Evolutionary conservation across 2,797 vertebrate genomes (phyloP), one percentile per base, ranked within the genome.

Genomic region (Dallia pectoralis): DNA sequence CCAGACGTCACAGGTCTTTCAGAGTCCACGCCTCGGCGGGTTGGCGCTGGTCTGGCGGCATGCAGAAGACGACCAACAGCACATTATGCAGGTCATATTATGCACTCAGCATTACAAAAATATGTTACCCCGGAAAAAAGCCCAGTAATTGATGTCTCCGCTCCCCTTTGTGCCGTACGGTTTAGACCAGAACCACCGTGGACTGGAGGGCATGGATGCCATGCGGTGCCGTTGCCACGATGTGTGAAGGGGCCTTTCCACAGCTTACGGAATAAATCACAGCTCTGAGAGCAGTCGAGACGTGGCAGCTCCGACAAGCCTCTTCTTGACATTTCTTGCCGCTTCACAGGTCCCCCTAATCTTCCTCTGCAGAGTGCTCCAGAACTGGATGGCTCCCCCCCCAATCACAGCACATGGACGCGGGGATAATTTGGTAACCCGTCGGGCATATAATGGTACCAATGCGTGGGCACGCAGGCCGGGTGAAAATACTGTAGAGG

Each of bases 291-390:
- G 25, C 32, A 61, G 71, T 33, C 48, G 67, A 70, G 49, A 61
- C 11, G 53, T 70, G 71, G 25, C 40, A 70, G 27, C 19, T 16
- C 32, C 66, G 66, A 59, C 66, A 77, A 73, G 27, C 70, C 22
- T 3, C 22, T 59, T 27, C 72, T 51, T 74, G 73, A 74, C 79
- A 77, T 79, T 74, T 76, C 64, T 67, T 69, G 12, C 27, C n/a
- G 53, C 53, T 59, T 59, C 53, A 59, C 22, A 25, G 53, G 53
- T 59, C 22, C 53, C 40, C 53, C 62, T 80, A 65, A 78, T 73
- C 71, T 80, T 61, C 76, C 56, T 40, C 53, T 47, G 67, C 44
- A 56, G 32, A 48, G 76, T 22, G 25, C 65, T 67, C 59, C 33
- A 27, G n/a, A 8, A 19, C 53, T 22, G 53, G 11, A 25, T 59